These are phyloP conservation scores for Aricia artaxerxes DNA, from an alignment of 2,888 invertebrate genomes.

Conservation along the genomic window DNA sequence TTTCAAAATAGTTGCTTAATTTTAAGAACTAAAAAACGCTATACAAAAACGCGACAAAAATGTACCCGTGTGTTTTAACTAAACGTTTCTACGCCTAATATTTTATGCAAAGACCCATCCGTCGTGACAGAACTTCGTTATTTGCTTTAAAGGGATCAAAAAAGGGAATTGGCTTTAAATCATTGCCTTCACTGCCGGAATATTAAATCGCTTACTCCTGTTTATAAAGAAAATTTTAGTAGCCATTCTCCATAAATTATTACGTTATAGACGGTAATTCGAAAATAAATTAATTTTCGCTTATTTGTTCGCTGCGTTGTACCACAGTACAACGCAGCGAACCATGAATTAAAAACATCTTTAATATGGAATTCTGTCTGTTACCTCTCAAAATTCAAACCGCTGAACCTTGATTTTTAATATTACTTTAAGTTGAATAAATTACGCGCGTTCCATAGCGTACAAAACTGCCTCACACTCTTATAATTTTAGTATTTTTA, in stretches of 20 bases:
- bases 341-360: background rate
- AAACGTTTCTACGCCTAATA: slow-evolving; percentile 51
- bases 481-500: too few relatives aligned
- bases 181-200: slow-evolving; percentile 65
- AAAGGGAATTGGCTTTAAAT: slow-evolving; percentile 74
- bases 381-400: background rate
- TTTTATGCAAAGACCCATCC: slow-evolving; percentile 73
- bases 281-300: slow-evolving; percentile 7
- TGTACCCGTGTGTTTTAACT: slow-evolving; percentile 8
- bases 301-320: background rate
- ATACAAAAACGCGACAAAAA: background rate
- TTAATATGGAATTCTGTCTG: background rate
- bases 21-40: too few relatives aligned
- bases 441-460: too few relatives aligned
- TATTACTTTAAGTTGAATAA: too few relatives aligned
- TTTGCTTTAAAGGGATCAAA: slow-evolving; percentile 73
- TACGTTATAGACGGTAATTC: slow-evolving; percentile 6
- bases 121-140: slow-evolving; percentile 67
- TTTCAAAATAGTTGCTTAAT: too few relatives aligned
- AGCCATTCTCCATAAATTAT: slow-evolving; percentile 4
- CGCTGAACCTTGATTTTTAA: background rate
- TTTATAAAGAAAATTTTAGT: slow-evolving; percentile 14
- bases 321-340: background rate
- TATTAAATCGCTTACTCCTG: slow-evolving; percentile 54
- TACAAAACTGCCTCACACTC: too few relatives aligned